A percentile compares a stretch with the other conserved stretches of the same genome.
phyloP scores from a whole-genome alignment of 2,113 vertebrate genomes.

The Microtus ochrogaster region DNA sequence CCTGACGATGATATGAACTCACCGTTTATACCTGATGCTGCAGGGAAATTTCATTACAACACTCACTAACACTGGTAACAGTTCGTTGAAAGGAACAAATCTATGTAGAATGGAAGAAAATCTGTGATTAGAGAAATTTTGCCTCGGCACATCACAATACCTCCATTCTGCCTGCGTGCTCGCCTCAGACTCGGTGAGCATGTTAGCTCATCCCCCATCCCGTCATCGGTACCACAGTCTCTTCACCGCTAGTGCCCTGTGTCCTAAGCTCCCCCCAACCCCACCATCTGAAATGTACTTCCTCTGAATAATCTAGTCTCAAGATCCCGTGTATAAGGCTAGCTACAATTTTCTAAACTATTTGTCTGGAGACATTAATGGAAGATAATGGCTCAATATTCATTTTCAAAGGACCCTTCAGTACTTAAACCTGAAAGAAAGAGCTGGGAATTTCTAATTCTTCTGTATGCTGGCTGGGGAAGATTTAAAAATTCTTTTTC shows the following conservation, averaged over 20 bases:
- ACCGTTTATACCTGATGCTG: background rate
- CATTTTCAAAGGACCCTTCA: constrained; percentile 41
- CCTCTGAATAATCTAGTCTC: constrained; percentile 31
- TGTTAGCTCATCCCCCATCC: background rate
- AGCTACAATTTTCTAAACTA: constrained; percentile 66
- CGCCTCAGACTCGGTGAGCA: background rate
- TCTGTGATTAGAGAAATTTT: background rate
- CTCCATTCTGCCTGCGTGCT: background rate
- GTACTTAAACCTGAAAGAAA: constrained; percentile 45
- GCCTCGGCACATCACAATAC: background rate
- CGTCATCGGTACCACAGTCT: background rate
- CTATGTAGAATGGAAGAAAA: background rate
- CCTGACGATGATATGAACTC: background rate
- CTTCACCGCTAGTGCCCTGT: background rate
- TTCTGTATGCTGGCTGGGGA: background rate
- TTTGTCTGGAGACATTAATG: constrained; percentile 68
- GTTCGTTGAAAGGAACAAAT: background rate
- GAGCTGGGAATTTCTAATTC: background rate
- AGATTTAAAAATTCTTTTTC: constrained; percentile 24
- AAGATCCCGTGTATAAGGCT: constrained; percentile 42
- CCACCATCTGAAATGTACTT: constrained; percentile 27
- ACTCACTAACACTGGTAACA: background rate
- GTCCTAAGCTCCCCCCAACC: background rate
- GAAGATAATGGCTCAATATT: constrained; percentile 57
- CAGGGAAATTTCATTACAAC: background rate